Evolutionary conservation across 2,113 vertebrate genomes (phyloP), one percentile per base, ranked within the genome.

Genomic region (Ptilonorhynchus violaceus): DNA sequence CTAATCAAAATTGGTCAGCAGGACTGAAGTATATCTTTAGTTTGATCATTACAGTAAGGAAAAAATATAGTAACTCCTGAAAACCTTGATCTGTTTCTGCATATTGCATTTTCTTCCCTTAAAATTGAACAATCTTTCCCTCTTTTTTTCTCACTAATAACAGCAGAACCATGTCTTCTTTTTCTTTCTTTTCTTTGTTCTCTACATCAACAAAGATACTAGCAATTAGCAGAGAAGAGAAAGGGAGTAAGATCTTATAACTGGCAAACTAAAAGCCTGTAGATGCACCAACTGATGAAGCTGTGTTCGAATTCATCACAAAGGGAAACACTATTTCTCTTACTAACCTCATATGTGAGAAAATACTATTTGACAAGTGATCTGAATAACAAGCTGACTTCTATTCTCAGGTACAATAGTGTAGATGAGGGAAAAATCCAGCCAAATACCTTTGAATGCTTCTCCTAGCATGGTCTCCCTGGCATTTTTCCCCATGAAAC

Each of bases 1-100:
- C 89, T 91, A 86, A 97, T 69, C 64, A 90, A 89, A 96, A 96
- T 2, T 74, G 89, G 94, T 78, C 96, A 97, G 94, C 94, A 95
- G 20, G 21, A 87, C 27, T 90, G 75, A 72, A 83, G 33, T 27
- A 0, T 70, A 81, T 94, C 50, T 84, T 81, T 30, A 89, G 22
- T 30, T 81, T 55, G 30, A 93, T 81, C 81, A 47, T 58, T 62
- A 85, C 22, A 79, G 39, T 60, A 82, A 91, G 24, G 37, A 44
- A 56, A 92, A 92, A 91, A 87, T 53, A 20, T 1, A 83, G 1
- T 17, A 90, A 62, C 23, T 76, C 58, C 58, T 50, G n/a, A 86
- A 96, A 92, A 76, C 33, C 66, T 56, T 78, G 9, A 69, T 87
- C 18, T 82, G 16, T 79, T 92, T 58, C 28, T 67, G 56, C 22